Percentiles rank a stretch among this genome's conserved stretches.
These are phyloP conservation scores for Trachythela sp. DNA, from an alignment of 64 coral and sea anemone genomes.

Conservation along the genomic window DNA sequence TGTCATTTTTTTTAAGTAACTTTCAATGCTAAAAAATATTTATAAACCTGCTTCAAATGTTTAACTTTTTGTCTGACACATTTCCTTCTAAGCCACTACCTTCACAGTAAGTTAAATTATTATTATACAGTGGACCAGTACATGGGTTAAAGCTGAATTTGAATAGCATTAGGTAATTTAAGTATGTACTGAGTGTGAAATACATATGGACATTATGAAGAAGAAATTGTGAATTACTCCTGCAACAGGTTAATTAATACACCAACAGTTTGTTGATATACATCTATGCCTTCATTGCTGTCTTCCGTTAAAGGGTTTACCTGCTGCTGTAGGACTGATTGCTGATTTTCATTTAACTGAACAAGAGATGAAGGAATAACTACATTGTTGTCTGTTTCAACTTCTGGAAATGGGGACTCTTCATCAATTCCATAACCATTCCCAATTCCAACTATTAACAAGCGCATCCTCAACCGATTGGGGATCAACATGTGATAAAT, in stretches of 20 bases:
- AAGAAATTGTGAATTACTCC: not conserved
- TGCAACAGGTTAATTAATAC: not conserved
- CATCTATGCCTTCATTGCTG: not conserved
- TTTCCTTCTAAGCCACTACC: too few relatives aligned
- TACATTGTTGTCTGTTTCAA: not conserved
- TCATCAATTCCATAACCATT: not conserved
- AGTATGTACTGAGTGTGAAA: not conserved
- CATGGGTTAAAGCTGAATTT: too few relatives aligned
- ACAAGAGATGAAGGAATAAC: not conserved
- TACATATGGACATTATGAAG: not conserved
- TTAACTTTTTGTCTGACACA: too few relatives aligned
- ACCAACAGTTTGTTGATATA: not conserved
- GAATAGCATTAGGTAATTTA: not conserved
- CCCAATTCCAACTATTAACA: not conserved
- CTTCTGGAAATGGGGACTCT: not conserved
- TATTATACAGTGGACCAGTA: too few relatives aligned
- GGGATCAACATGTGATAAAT: not conserved
- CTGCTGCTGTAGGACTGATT: not conserved
- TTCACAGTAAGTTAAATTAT: too few relatives aligned
- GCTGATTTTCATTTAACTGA: not conserved
- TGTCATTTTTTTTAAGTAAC: too few relatives aligned
- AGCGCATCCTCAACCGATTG: not conserved
- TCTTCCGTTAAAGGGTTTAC: not conserved
- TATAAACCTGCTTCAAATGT: too few relatives aligned
- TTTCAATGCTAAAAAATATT: too few relatives aligned